Base-by-base conservation (phyloP, 1,140 invertebrate species). In the Artemia franciscana region DNA sequence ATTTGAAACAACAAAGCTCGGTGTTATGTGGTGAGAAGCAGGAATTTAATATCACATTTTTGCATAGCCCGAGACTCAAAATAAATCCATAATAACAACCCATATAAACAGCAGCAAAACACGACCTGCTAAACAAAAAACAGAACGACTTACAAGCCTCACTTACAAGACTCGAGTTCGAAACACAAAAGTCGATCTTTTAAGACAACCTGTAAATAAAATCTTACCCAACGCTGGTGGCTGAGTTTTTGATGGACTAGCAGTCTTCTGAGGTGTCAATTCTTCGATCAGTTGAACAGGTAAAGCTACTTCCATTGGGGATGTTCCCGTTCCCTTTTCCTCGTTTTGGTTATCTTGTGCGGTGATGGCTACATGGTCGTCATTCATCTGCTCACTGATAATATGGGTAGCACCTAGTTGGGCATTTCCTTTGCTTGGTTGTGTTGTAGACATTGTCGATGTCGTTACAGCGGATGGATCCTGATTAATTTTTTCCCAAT, bases 401-500 rank as follows among this genome's bases (percentile, higher is more conserved):
- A 67, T 65, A 56, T 68, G 66, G 23, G 68, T 69, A 27, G 65
- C 64, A 30, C 65, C 65, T 18, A 18, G 39, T 51, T 51, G 39
- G 12, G 21, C 30, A 15, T 62, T 68, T 71, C 60, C 71, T 70
- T 59, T 71, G 70, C 23, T 66, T 67, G 5, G 69, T 67, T 26
- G 70, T 66, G 59, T 70, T 68, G 62, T 67, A 69, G 57, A 66
- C 68, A 63, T 75, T 72, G 71, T 74, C n/a, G 73, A 74, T 59
- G 73, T 71, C 60, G 70, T 73, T 67, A 69, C 73, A 68, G 68
- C 67, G 3, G 66, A 66, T 5, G 71, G 67, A 5, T 59, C 56
- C 25, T 61, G 60, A 24, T 9, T 62, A 5, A 80, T 75, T 74
- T 88, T 86, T 77, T 98, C 93, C 92, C 93, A 98, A 73, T 98